Base-by-base conservation (phyloP, 2,888 invertebrate species). In the Nysson spinosus region DNA sequence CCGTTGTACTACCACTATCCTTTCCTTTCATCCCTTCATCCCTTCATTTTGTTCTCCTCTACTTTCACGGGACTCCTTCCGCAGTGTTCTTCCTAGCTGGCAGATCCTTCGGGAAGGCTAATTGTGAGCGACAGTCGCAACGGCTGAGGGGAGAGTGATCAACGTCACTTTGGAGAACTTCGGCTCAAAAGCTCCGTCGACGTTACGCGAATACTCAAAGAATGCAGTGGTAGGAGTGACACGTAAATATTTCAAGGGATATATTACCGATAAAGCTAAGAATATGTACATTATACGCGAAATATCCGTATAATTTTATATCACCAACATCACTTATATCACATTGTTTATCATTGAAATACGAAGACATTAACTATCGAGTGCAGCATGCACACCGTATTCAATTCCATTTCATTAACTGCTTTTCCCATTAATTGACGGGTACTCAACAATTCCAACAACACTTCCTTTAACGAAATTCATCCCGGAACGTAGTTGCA, bases 121-220 rank as follows among this genome's bases (percentile, higher is more conserved):
- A 85, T 85, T 83, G 83, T 83, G 82, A 84, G 82, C 83, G 85
- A 85, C 85, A 85, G 82, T 81, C 81, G 77, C 81, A 75, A 65
- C 77, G 82, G 69, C 74, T 76, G 80, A 77, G 71, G 69, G 73
- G 64, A 69, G 72, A 72, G 65, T 76, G 78, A 80, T 80, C 81
- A 83, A 79, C 83, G 79, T 80, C 80, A 75, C 76, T 82, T 79
- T 76, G 70, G 73, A 74, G 78, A 80, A 79, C 75, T 79, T 80
- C 82, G n/a, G n/a, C n/a, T 81, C 69, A 69, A 70, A 81, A 73
- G 65, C 58, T 35, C 17, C 46, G 68, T 72, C 71, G 75, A 67
- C 72, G 68, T 63, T 46, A 47, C 39, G 42, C 52, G 52, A 49
- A 35, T 58, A 66, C 62, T 61, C 66, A 60, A 72, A 75, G 66